Base-by-base conservation (phyloP, 2,888 invertebrate species). In the Ichneumoninae sp. region DNA sequence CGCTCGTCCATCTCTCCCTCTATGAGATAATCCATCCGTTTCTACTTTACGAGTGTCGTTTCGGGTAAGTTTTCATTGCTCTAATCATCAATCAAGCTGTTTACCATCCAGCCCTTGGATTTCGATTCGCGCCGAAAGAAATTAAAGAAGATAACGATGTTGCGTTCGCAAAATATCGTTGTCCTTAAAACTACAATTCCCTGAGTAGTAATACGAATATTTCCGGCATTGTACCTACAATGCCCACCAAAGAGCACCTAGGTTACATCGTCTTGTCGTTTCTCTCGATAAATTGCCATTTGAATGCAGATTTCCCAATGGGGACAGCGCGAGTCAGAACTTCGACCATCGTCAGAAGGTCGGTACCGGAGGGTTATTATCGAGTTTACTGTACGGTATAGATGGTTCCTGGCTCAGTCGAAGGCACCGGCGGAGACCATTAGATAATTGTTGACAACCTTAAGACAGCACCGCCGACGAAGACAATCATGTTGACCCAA, bases 331-430 rank as follows among this genome's bases (percentile, higher is more conserved):
- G 85, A 81, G 82, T 87, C 86, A 83, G 86, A 89, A 88, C 87
- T 89, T 88, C 88, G 89, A 89, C 88, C 89, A 86, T 88, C 86
- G 88, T 88, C 87, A 89, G 88, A 86, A 87, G 83, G 83, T 84
- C 86, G 13, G 63, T n/a, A 33, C 33, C 86, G 30, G 19, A 54
- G 40, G 10, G 73, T 16, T 47, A 66, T 68, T 73, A 80, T 13
- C 6, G 10, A 70, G 22, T 47, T 70, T 70, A 16, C 26, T 22
- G n/a, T 52, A 16, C 30, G 33, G 26, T 16, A 50, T 30, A 30
- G 47, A 50, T 8, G 30, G 69, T 22, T 30, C 26, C 36, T 33
- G 26, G 52, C 40, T 16, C 13, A 10, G n/a, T 7, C 26, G 40
- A 19, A 71, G n/a, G 26, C 44, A 65, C n/a, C 36, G 26, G 2